Base-by-base conservation (phyloP, 1,140 invertebrate species). In the Schmidtea mediterranea region DNA sequence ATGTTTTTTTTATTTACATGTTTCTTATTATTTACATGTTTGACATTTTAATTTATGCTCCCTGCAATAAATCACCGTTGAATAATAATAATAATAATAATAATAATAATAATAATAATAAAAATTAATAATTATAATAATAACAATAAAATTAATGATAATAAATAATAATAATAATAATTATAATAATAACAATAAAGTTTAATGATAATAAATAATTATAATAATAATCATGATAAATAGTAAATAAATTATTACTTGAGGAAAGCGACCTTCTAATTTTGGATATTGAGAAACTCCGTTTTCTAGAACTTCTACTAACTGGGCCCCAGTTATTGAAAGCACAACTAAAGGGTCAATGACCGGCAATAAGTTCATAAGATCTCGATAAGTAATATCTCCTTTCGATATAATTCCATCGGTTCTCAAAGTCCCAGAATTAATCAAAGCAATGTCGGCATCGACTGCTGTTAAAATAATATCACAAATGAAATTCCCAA, bases 401-500 rank as follows among this genome's bases (percentile, higher is more conserved):
- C 82, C 81, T 19, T 75, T 73, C 2, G 75, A 70, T 63, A 81
- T 78, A 37, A 70, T 57, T 47, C 59, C 58, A 63, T 82, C 79
- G 47, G 77, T 79, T 48, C 79, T 66, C 49, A 83, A 72, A 26
- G 82, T 84, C 32, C 82, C 82, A 15, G 79, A 82, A 64, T 86
- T 87, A 12, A 87, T 65, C 1, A 87, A 59, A 10, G 80, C 79
- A 12, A 80, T 66, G 60, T 86, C 80, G 21, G 79, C 77, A 13
- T 77, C 76, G 2, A 78, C 80, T 9, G 79, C 74, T 0, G 79
- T 76, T 48, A 84, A 58, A 50, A 84, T 74, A 26, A 86, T 76
- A 61, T 87, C 81, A 59, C 78, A 79, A 37, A 82, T 73, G 74
- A 82, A 84, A 66, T 84, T 83, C 61, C 64, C 69, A 49, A 86